Conservation (phyloP, 2,888 invertebrate genomes). For the Acanthococcus lagerstroemiae region DNA sequence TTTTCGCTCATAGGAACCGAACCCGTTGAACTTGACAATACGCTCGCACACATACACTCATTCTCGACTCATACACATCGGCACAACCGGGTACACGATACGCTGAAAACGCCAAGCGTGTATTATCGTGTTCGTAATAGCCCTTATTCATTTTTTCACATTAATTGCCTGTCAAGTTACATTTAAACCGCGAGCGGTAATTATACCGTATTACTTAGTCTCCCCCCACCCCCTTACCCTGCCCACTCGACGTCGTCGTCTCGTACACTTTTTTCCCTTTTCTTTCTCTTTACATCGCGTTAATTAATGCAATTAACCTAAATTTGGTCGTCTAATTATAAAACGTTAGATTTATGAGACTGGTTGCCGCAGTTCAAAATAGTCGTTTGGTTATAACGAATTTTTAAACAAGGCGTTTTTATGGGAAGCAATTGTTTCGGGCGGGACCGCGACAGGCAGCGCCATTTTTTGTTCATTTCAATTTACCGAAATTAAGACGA, state of each 20-base stretch:
- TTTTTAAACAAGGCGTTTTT: too few species aligned
- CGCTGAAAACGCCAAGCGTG: background rate
- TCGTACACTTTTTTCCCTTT: background rate
- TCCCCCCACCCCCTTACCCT: background rate
- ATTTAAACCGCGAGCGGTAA: slow-evolving; percentile 26
- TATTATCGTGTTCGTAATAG: slow-evolving; percentile 17
- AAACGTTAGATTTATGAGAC: slow-evolving; percentile 23
- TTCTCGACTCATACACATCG: background rate
- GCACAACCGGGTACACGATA: background rate
- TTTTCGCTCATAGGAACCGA: slow-evolving; percentile 26
- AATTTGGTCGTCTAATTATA: slow-evolving; percentile 28
- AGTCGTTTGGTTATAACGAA: slow-evolving; percentile 15
- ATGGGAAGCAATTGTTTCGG: too few species aligned
- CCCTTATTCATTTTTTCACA: slow-evolving; percentile 30
- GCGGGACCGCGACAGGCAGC: too few species aligned
- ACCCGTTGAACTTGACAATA: slow-evolving; percentile 30
- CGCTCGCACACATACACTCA: background rate
- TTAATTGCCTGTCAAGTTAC: slow-evolving; percentile 30
- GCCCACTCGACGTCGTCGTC: background rate
- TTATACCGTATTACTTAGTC: slow-evolving; percentile 23
- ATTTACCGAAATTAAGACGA: too few species aligned
- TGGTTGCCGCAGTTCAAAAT: slow-evolving; percentile 17
- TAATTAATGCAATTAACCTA: slow-evolving; percentile 31
- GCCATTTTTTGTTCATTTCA: too few species aligned
- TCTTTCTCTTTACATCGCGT: background rate